Base-by-base conservation (phyloP, 2,113 vertebrate species). In the Pandion haliaetus region DNA sequence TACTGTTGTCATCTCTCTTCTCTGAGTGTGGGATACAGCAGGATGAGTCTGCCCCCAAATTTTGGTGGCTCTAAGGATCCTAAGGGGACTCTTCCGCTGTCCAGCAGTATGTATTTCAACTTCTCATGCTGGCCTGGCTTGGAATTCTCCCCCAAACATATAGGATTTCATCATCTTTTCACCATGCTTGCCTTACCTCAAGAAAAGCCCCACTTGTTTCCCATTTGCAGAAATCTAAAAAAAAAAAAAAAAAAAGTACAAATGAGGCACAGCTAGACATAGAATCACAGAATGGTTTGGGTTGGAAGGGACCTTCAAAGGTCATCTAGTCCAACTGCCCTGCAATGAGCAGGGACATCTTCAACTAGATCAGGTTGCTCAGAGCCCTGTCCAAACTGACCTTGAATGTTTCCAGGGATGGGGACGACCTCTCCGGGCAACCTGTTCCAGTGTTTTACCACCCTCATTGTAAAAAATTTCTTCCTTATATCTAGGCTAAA, bases 151-250 rank as follows among this genome's bases (percentile, higher is more conserved):
- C 23, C 20, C 3, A 24, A 17, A 44, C 17, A 14, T 19, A 9
- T 18, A 63, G 42, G 15, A 54, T 45, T 86, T 86, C 3, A 24
- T 54, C 9, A 11, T 8, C 17, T 57, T 84, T 50, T 50, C 8
- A 40, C 8, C 26, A 28, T 0, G 0, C 23, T 1, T 3, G 12
- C 21, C 49, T 61, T 15, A 36, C 14, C 8, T 59, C 67, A 69
- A n/a, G 38, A 49, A 82, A 93, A 54, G 21, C 7, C 6, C 5
- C 6, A 15, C 3, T 20, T 73, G 26, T 67, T 67, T 58, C 8
- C 29, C 19, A 16, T 54, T 34, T 82, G 47, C 67, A 71, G 52
- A 66, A 74, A 44, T 49, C 3, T 34, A 3, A 1, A 12, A 26
- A 45, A 7, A 80, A 26, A 45, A 4, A 1, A 12, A 26, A 45